Conservation (phyloP, 2,888 invertebrate genomes). For the Julus scandinavius region DNA sequence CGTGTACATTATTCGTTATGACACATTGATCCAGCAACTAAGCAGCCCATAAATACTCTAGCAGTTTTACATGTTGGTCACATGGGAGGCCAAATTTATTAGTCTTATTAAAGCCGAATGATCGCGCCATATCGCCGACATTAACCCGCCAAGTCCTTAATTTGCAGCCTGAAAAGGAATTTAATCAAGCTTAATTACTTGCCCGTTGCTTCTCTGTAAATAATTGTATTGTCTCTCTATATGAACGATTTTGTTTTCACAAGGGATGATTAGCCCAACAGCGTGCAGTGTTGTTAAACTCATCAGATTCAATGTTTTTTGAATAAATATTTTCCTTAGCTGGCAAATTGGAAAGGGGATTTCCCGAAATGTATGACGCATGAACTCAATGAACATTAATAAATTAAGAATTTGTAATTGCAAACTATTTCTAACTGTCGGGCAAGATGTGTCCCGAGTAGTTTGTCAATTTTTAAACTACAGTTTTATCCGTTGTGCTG, state of each 20-base stretch:
- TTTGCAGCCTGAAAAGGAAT: slow-evolving; percentile 12
- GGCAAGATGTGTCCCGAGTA: too few species aligned
- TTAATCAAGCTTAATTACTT: slow-evolving; percentile 22
- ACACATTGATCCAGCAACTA: slow-evolving; percentile 13
- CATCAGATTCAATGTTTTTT: slow-evolving; percentile 10
- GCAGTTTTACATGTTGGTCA: slow-evolving; percentile 19
- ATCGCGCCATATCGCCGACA: slow-evolving; percentile 4
- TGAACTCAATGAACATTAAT: not conserved
- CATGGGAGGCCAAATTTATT: slow-evolving; percentile 28
- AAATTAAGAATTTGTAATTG: not conserved
- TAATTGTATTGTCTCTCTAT: not conserved
- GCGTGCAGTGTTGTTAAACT: not conserved
- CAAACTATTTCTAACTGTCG: not conserved
- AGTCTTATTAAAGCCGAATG: slow-evolving; percentile 12
- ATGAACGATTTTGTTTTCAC: not conserved
- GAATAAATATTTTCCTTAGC: slow-evolving; percentile 11
- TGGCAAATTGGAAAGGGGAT: not conserved
- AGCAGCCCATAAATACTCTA: slow-evolving; percentile 11
- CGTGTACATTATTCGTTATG: slow-evolving; percentile 20
- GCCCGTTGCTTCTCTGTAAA: slow-evolving; percentile 12
- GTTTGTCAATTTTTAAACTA: too few species aligned
- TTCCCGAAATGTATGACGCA: not conserved
- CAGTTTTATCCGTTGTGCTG: too few species aligned
- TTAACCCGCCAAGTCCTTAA: slow-evolving; percentile 8
- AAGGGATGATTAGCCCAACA: not conserved